phyloP scores from a whole-genome alignment of 1,140 invertebrate species.

The Danaus plexippus region DNA sequence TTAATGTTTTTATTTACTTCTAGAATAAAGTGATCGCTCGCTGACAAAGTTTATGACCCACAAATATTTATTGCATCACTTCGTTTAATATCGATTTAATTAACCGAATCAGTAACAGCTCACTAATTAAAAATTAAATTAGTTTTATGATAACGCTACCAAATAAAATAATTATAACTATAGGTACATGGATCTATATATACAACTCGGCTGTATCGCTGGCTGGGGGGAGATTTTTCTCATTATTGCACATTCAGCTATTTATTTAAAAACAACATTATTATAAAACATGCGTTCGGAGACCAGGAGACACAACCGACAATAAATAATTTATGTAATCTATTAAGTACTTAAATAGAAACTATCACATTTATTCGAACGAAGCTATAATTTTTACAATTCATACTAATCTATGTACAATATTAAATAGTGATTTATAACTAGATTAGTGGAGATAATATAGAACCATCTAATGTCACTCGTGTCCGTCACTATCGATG shows the following conservation, averaged over 20 bases:
- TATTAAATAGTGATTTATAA: conserved; percentile 48
- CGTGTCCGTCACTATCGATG: conserved; percentile 26
- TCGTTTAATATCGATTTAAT: too few relatives aligned
- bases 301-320: conserved; percentile 33
- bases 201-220: conserved; percentile 18
- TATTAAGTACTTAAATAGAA: conserved; percentile 69
- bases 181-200: conserved; percentile 18
- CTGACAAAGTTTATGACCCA: too few relatives aligned
- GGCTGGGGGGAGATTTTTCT: conserved; percentile 9
- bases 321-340: conserved; percentile 70
- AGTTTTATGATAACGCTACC: conserved; percentile 10
- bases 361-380: conserved; percentile 69
- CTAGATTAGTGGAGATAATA: conserved; percentile 44
- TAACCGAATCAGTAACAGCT: background rate
- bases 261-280: conserved; percentile 11
- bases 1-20: too few relatives aligned
- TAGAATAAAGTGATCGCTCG: too few relatives aligned
- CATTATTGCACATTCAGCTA: conserved; percentile 19
- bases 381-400: conserved; percentile 56
- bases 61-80: too few relatives aligned
- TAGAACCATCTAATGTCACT: conserved; percentile 39
- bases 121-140: conserved; percentile 14
- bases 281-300: conserved; percentile 21
- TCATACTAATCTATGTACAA: conserved; percentile 41
- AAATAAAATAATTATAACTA: conserved; percentile 17